Conservation (phyloP, 2,888 invertebrate species). For the Tromatobia lineatoria region DNA sequence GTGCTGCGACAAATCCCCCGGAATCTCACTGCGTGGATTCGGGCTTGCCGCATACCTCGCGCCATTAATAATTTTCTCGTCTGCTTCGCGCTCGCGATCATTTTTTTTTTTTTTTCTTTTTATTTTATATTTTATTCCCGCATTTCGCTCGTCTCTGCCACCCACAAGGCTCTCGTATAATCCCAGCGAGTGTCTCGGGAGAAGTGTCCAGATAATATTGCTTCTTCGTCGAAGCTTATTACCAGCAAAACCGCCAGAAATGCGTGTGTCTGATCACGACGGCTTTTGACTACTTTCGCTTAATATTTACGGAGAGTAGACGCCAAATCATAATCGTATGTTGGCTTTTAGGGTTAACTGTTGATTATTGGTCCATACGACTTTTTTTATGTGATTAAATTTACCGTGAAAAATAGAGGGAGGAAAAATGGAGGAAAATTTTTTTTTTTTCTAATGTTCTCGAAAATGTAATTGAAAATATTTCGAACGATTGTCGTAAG, state of each 20-base stretch:
- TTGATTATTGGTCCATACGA: too few species aligned
- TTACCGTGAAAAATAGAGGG: too few species aligned
- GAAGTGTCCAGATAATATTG: not conserved
- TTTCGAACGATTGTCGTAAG: too few species aligned
- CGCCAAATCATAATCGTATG: too few species aligned
- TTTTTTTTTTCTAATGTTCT: too few species aligned
- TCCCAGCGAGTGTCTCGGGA: constrained; percentile 2
- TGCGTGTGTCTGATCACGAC: not conserved
- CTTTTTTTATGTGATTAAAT: too few species aligned
- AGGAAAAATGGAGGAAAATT: too few species aligned
- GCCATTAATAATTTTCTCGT: constrained; percentile 70
- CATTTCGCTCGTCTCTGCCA: not conserved
- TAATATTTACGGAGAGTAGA: not conserved
- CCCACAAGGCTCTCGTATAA: constrained; percentile 6
- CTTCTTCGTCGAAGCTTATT: not conserved
- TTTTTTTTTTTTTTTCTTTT: constrained; percentile 23
- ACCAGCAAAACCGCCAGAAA: not conserved
- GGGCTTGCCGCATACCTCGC: constrained; percentile 44
- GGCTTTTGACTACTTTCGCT: not conserved
- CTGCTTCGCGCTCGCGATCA: constrained; percentile 47
- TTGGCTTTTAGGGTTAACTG: too few species aligned
- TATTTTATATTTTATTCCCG: constrained; percentile 16
- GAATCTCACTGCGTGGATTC: constrained; percentile 73
- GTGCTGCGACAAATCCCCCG: constrained; percentile 83
- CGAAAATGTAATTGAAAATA: too few species aligned